Evolutionary conservation across 2,797 vertebrate species (phyloP).

Genomic region (Sylvilagus floridanus): DNA sequence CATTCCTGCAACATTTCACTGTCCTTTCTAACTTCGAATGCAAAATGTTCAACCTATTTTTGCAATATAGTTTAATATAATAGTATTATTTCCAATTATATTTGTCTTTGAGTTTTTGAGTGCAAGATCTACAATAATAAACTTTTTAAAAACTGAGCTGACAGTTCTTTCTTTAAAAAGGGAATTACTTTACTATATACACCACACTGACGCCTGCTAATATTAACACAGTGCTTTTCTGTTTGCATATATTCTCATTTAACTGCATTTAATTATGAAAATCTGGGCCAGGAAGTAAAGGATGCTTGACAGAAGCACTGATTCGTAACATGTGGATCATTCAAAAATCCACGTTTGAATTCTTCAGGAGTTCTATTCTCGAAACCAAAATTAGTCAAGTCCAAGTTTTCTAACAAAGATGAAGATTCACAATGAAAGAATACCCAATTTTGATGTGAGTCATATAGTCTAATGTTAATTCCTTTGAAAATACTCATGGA

Average conservation of each 20-base stretch:
- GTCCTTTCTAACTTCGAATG: slow-evolving; percentile 36
- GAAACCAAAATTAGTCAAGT: slow-evolving; percentile 62
- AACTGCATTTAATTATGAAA: slow-evolving; percentile 68
- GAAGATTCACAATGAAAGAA: slow-evolving; percentile 42
- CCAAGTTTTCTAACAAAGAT: slow-evolving; percentile 56
- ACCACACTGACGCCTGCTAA: neutral
- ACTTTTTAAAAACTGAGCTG: neutral
- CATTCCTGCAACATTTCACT: slow-evolving; percentile 24
- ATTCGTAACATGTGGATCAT: slow-evolving; percentile 42
- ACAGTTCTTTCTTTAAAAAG: neutral
- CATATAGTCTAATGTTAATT: slow-evolving; percentile 4
- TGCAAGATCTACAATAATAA: neutral
- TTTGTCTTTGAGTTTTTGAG: slow-evolving; percentile 50
- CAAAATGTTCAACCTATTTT: slow-evolving; percentile 15
- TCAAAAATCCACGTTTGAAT: slow-evolving; percentile 62
- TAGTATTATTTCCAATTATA: neutral
- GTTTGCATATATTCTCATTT: slow-evolving; percentile 58
- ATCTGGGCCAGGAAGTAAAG: slow-evolving; percentile 59
- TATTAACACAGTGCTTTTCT: slow-evolving; percentile 15
- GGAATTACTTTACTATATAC: neutral
- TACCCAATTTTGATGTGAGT: slow-evolving; percentile 25
- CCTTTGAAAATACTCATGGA: slow-evolving; percentile 13
- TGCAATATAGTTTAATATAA: neutral
- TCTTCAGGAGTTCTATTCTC: slow-evolving; percentile 64
- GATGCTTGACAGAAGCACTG: slow-evolving; percentile 58